These are phyloP conservation scores for Megastigmus dorsalis DNA, from an alignment of 2,888 invertebrate species.

Conservation along the genomic window DNA sequence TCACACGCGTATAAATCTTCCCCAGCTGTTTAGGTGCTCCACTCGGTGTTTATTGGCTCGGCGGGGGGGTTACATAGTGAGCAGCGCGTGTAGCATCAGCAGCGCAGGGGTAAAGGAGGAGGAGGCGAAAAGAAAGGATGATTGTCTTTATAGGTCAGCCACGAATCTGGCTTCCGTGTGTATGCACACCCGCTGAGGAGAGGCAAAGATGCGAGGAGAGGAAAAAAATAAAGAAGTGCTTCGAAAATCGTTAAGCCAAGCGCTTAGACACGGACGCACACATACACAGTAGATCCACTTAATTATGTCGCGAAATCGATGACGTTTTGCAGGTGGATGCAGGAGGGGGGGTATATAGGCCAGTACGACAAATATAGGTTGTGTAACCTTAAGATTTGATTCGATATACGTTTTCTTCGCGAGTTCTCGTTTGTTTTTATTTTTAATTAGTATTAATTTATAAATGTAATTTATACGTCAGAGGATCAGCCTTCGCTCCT, in stretches of 20 bases:
- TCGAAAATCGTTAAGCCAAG: slow-evolving; percentile 69
- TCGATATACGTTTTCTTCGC: no score
- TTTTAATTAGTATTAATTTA: no score
- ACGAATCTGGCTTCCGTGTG: slow-evolving; percentile 67
- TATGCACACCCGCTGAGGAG: slow-evolving; percentile 51
- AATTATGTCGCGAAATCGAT: slow-evolving; percentile 57
- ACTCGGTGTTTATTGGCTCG: not conserved
- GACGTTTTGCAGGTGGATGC: no score
- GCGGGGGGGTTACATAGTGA: not conserved
- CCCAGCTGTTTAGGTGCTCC: not conserved
- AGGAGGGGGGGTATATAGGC: no score
- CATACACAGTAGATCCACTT: slow-evolving; percentile 48
- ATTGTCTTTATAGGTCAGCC: slow-evolving; percentile 63
- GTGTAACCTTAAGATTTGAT: no score
- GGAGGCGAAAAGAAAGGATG: no score
- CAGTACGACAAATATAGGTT: no score
- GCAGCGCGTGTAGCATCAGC: not conserved
- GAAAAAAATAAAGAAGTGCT: slow-evolving; percentile 61
- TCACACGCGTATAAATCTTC: not conserved
- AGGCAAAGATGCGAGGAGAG: not conserved
- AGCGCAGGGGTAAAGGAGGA: no score
- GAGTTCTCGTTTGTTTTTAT: no score
- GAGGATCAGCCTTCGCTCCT: no score
- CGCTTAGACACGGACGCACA: not conserved
- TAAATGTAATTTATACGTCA: no score